A percentile compares a stretch with the other conserved stretches of the same genome.
Conservation (phyloP, 2,113 vertebrate species). For the Nycticorax nycticorax region DNA sequence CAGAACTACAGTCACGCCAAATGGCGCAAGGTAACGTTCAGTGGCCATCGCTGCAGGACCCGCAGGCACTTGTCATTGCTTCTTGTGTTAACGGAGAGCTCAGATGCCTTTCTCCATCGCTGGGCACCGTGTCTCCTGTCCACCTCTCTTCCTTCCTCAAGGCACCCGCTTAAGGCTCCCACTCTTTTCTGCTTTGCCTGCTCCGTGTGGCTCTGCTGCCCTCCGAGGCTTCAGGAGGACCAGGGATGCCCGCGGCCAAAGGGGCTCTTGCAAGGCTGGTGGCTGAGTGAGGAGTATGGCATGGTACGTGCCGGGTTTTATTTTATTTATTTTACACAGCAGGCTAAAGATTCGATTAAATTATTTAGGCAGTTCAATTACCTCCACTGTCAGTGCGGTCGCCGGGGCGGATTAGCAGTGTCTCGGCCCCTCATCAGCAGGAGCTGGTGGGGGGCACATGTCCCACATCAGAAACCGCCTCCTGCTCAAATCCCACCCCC, state of each 20-base stretch:
- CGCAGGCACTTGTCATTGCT: rapidly evolving
- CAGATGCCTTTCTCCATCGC: neutral
- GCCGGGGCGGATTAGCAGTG: rapidly evolving
- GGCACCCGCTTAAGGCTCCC: neutral
- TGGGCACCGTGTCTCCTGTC: neutral
- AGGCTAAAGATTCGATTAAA: rapidly evolving
- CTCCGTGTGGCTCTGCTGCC: neutral
- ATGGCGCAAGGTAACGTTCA: neutral
- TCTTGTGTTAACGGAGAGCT: neutral
- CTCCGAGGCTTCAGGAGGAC: neutral
- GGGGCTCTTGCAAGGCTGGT: neutral
- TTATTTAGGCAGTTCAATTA: neutral
- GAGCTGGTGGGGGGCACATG: neutral
- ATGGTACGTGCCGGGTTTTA: rapidly evolving
- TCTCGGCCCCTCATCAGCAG: neutral
- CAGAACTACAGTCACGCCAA: neutral
- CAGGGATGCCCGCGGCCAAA: neutral
- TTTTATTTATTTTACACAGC: neutral
- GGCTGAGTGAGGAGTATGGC: neutral
- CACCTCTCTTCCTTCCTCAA: neutral
- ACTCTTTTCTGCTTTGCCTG: neutral
- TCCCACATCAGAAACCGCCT: neutral
- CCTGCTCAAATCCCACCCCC: neutral
- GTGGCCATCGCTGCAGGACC: neutral
- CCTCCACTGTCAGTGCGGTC: neutral